These are phyloP conservation scores for Malacosoma neustria DNA, from an alignment of 2,888 invertebrate genomes.

Conservation along the genomic window DNA sequence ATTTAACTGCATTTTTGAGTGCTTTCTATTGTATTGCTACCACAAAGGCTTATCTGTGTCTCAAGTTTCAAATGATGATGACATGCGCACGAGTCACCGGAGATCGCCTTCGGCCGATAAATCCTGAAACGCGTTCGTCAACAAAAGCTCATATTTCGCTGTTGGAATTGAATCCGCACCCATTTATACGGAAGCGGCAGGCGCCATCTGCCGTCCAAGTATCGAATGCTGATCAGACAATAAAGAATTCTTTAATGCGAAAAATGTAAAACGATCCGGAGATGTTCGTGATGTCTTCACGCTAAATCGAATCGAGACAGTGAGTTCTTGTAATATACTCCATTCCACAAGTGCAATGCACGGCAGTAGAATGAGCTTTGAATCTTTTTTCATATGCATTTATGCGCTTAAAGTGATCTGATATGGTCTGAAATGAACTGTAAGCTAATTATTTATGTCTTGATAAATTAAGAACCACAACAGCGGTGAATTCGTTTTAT, in stretches of 20 bases:
- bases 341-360: constrained; percentile 38
- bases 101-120: constrained; percentile 48
- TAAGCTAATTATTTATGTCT: too few relatives aligned
- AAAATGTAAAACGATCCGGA: constrained; percentile 50
- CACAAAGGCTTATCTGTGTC: constrained; percentile 47
- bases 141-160: constrained; percentile 63
- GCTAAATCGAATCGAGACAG: constrained; percentile 64
- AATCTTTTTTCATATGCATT: constrained; percentile 23
- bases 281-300: constrained; percentile 55
- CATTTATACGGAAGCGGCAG: constrained; percentile 63
- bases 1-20: constrained; percentile 20
- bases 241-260: constrained; percentile 59
- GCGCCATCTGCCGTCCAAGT: constrained; percentile 62
- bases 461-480: too few relatives aligned
- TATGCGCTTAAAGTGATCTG: too few relatives aligned
- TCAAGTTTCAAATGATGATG: constrained; percentile 49
- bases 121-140: constrained; percentile 53
- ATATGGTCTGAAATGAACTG: too few relatives aligned
- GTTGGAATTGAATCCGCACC: constrained; percentile 41
- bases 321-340: constrained; percentile 50
- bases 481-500: too few relatives aligned
- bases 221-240: constrained; percentile 59
- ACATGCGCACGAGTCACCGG: constrained; percentile 59
- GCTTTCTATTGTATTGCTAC: constrained; percentile 53
- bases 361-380: constrained; percentile 39